These are phyloP conservation scores for Oncopodura yosiiana DNA, from an alignment of 1,140 invertebrate species.

Conservation along the genomic window DNA sequence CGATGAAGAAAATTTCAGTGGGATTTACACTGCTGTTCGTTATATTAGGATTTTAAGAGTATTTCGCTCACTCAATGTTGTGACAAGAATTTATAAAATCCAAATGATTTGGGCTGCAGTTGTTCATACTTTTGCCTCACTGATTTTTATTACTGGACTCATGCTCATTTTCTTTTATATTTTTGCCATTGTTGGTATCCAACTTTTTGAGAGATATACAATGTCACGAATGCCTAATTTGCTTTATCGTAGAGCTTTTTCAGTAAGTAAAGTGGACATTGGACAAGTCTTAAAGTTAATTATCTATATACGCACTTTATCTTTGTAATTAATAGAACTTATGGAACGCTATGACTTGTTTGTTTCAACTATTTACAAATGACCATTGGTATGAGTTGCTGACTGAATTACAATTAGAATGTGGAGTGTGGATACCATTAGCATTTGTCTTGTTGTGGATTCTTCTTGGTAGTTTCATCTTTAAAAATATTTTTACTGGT, in stretches of 20 bases:
- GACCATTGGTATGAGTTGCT: conserved; percentile 34
- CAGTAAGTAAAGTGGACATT: conserved; percentile 3
- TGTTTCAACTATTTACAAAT: conserved; percentile 36
- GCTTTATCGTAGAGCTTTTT: conserved; percentile 12
- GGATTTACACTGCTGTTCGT: conserved; percentile 15
- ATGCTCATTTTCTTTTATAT: conserved; percentile 36
- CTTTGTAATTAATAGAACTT: too few species aligned
- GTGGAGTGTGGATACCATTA: background rate
- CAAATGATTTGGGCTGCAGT: conserved; percentile 34
- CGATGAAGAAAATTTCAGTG: background rate
- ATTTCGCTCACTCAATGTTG: conserved; percentile 36
- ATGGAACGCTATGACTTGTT: conserved; percentile 25
- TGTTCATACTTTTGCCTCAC: conserved; percentile 29
- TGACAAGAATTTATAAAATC: conserved; percentile 36
- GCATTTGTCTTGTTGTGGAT: conserved; percentile 36
- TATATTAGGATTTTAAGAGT: conserved; percentile 36
- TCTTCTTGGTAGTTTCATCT: conserved; percentile 36
- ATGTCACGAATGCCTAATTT: conserved; percentile 10
- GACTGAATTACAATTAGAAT: background rate
- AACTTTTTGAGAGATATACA: conserved; percentile 32
- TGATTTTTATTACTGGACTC: conserved; percentile 34
- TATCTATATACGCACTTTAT: too few species aligned
- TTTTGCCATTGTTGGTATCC: conserved; percentile 36
- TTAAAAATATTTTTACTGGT: conserved; percentile 36
- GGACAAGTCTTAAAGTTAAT: too few species aligned